A percentile compares a stretch with the other conserved stretches of the same genome.
These are phyloP conservation scores for Acipenser oxyrinchus DNA, from an alignment of 2,797 vertebrate genomes.

Conservation along the genomic window DNA sequence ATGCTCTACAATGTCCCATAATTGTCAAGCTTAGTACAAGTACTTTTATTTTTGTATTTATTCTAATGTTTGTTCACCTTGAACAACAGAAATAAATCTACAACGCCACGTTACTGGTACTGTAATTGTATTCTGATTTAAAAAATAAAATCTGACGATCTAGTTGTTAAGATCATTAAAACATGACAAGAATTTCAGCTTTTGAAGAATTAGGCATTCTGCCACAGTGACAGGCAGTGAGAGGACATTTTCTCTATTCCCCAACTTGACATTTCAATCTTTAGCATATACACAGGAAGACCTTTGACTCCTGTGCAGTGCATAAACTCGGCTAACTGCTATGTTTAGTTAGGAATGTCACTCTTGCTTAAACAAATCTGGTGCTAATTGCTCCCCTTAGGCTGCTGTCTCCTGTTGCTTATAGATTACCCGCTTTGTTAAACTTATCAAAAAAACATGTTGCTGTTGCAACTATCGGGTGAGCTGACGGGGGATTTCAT, in stretches of 20 bases:
- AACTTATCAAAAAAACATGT: conserved; percentile 26
- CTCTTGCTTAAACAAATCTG: conserved; percentile 25
- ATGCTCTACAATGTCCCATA: too few relatives aligned
- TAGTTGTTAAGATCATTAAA: too few relatives aligned
- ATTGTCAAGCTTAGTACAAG: too few relatives aligned
- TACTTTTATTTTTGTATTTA: too few relatives aligned
- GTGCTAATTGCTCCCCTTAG: conserved; percentile 33
- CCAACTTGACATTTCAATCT: conserved; percentile 53
- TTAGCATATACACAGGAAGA: conserved; percentile 38
- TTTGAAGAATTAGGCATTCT: too few relatives aligned
- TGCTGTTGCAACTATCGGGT: background rate
- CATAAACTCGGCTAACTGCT: background rate
- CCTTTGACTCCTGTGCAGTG: background rate
- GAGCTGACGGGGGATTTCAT: background rate
- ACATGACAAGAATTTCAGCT: too few relatives aligned
- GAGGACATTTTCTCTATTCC: background rate
- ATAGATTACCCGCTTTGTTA: conserved; percentile 31
- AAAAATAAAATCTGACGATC: too few relatives aligned
- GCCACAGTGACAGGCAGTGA: too few relatives aligned
- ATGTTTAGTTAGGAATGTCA: conserved; percentile 27
- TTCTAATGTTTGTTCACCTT: too few relatives aligned
- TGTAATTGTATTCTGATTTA: too few relatives aligned
- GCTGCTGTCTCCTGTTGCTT: conserved; percentile 23
- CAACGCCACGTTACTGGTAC: too few relatives aligned
- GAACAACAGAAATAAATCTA: too few relatives aligned